phyloP scores from a whole-genome alignment of 92 coral and sea anemone genomes.

The Phenganax subtilis region DNA sequence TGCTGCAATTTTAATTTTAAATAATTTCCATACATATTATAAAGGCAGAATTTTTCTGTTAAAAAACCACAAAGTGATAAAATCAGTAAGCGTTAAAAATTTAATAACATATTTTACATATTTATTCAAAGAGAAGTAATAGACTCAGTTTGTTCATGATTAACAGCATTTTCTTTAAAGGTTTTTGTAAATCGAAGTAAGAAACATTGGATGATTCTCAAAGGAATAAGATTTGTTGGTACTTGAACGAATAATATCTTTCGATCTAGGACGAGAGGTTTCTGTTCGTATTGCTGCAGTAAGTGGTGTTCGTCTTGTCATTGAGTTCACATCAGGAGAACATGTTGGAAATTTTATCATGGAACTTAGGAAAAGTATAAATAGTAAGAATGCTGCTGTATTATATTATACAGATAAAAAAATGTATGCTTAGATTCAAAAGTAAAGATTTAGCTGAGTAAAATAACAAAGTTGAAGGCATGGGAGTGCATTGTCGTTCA shows the following conservation, averaged over 20 bases:
- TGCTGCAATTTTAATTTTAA: not conserved
- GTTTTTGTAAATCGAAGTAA: no score
- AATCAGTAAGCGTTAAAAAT: not conserved
- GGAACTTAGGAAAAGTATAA: conserved; percentile 68
- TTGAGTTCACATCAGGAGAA: conserved; percentile 64
- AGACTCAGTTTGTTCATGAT: not conserved
- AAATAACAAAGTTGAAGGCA: not conserved
- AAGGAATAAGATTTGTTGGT: not conserved
- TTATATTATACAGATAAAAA: not conserved
- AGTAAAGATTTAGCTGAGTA: no score
- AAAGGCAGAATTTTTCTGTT: not conserved
- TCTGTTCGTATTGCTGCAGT: conserved; percentile 24
- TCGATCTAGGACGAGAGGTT: conserved; percentile 9
- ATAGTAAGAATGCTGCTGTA: conserved; percentile 45
- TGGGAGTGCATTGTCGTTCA: not conserved
- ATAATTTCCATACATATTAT: not conserved
- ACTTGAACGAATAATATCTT: not conserved
- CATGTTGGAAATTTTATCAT: conserved; percentile 57
- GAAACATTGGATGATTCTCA: no score
- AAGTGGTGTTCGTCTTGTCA: conserved; percentile 48
- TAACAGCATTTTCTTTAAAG: no score
- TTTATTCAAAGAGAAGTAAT: not conserved
- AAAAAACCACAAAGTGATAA: conserved; percentile 1
- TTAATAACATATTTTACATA: not conserved
- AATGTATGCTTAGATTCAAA: not conserved